Base-by-base conservation (phyloP, 1,140 invertebrate species). In the Potamilus streckersoni region DNA sequence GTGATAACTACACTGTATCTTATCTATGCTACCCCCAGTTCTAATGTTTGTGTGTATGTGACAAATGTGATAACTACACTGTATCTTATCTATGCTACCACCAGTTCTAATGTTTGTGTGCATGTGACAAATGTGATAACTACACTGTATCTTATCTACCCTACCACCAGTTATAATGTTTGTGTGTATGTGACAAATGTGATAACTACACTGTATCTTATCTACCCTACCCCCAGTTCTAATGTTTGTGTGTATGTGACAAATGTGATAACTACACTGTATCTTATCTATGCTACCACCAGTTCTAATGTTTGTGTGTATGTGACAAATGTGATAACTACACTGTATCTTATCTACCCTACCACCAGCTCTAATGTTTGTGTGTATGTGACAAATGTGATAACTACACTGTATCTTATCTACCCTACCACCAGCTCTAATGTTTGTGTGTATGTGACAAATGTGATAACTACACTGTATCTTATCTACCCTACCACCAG, bases 151-250 rank as follows among this genome's bases (percentile, higher is more conserved):
- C 84, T 85, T 81, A 89, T 97, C 98, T 83, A 99, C 99, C 86
- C 23, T 23, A 38, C 38, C 38, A 38, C 38, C 98, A 78, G 98
- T 23, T 23, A 1, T 38, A 38, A 38, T 38, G 4, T 38, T 8
- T 38, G 38, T 38, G 38, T 38, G 38, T 38, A 38, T 6, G 23
- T 23, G 23, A 23, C 23, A 23, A 23, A 23, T 23, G 23, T 23
- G 23, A 23, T 23, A 23, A 23, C 23, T 1, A 23, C 23, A 23
- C 31, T 19, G 23, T 57, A 19, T 83, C 84, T 85, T 81, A 89
- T 97, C 98, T 83, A 99, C 99, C 86, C 23, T 23, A 38, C 38
- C 38, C 1, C 38, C 98, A 78, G 98, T 97, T 91, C 98, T 92
- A 13, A 99, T 38, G 4, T 38, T 8, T 38, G 38, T 38, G 38